Conservation (phyloP, 2,888 invertebrate genomes). For the Eudasyphora cyanicolor region DNA sequence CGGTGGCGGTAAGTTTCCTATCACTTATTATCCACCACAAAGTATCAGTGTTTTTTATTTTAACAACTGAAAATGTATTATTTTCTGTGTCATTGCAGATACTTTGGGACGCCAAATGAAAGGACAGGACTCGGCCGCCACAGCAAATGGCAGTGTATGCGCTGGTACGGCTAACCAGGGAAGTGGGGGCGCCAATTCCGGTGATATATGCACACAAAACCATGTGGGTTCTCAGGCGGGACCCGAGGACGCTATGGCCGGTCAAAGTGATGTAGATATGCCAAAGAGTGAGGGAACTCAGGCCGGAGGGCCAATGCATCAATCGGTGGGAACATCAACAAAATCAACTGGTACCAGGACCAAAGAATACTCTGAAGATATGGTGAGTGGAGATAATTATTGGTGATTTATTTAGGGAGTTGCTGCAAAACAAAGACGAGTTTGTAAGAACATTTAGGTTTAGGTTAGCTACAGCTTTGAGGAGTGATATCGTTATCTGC, state of each 20-base stretch:
- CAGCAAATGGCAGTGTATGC: conserved; percentile 82
- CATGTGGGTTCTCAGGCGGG: conserved; percentile 84
- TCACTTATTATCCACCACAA: background rate
- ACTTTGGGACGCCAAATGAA: conserved; percentile 85
- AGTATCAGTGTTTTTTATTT: background rate
- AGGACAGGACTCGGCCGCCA: conserved; percentile 85
- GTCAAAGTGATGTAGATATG: conserved; percentile 81
- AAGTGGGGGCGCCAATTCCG: conserved; percentile 75
- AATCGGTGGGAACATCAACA: conserved; percentile 82
- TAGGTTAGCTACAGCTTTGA: no score
- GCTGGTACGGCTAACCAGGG: conserved; percentile 56
- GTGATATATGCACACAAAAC: conserved; percentile 85
- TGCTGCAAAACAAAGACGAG: no score
- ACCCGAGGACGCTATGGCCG: conserved; percentile 78
- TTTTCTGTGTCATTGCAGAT: conserved; percentile 69
- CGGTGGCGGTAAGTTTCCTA: conserved; percentile 51
- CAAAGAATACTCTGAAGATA: conserved; percentile 85
- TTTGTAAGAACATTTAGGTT: no score
- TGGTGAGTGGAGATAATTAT: conserved; percentile 82
- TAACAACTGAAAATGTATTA: background rate
- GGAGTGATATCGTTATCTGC: no score
- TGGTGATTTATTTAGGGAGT: no score
- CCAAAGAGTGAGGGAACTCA: conserved; percentile 91
- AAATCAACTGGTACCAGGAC: conserved; percentile 84
- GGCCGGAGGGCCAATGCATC: conserved; percentile 87